Base-by-base conservation (phyloP, 2,113 vertebrate species). In the Azemiops feae region DNA sequence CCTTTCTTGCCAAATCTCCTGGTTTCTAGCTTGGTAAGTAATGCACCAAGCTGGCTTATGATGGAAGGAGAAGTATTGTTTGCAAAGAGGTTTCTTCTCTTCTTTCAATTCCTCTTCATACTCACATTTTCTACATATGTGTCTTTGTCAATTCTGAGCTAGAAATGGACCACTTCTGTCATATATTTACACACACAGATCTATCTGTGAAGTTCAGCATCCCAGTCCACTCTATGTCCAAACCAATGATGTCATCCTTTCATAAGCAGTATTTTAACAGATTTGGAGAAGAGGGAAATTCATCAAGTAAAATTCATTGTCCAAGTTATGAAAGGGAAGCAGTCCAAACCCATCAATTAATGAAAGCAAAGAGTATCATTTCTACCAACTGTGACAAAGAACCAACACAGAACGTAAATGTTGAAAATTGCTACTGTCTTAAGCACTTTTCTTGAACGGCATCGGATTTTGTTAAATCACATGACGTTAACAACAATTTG, bases 391-490 rank as follows among this genome's bases (percentile, higher is more conserved):
- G 90, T 69, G 86, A 89, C 92, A 60, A 91, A 50, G 86, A 14
- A 6, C 0, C 60, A 87, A 85, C 18, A 47, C 74, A 18, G 30
- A 34, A 45, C 2, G 23, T 45, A 94, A 57, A 34, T 88, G 14
- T n/a, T 93, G 7, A 64, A 92, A 93, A 23, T 81, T 34, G 64
- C 64, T 87, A 53, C 64, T 69, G 64, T 69, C 64, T 47, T n/a
- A 92, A 27, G 23, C 69, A 47, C 27, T 20, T 85, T 39, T 58
- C 34, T 64, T 89, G 88, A 92, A 4, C 16, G 91, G 91, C 60
- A 7, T 54, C 54, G 91, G 52, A 88, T 74, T 25, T 43, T 43
- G 34, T 95, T 90, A 64, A 89, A 88, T 93, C 91, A 91, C 64
- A 58, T 25, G 30, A 6, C 58, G 25, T 39, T 87, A 93, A 93